Percentiles rank a stretch among this genome's conserved stretches.
These are phyloP conservation scores for Tridacna gigas DNA, from an alignment of 2,888 invertebrate species.

Conservation along the genomic window DNA sequence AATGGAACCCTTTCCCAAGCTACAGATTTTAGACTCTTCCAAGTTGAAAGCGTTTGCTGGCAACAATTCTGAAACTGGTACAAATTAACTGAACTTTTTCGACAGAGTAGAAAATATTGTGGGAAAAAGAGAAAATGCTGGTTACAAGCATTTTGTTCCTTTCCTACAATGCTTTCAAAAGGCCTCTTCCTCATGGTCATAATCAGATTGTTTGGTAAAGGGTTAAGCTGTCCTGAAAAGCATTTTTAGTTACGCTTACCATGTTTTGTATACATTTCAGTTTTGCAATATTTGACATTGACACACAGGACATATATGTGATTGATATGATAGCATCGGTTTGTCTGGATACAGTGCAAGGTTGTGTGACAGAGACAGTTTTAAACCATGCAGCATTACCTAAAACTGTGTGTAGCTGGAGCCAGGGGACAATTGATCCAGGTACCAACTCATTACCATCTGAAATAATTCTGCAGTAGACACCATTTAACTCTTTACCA, in stretches of 20 bases:
- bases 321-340: constrained; percentile 12
- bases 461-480: too few species aligned
- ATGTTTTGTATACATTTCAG: constrained; percentile 9
- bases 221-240: not conserved
- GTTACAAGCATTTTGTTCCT: too few species aligned
- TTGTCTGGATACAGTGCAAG: constrained; percentile 24
- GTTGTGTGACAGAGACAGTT: constrained; percentile 20
- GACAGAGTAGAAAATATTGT: too few species aligned
- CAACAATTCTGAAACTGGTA: too few species aligned
- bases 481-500: too few species aligned
- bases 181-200: too few species aligned
- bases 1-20: too few species aligned
- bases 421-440: not conserved
- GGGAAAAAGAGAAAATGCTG: too few species aligned
- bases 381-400: constrained; percentile 10
- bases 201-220: not conserved
- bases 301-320: constrained; percentile 26
- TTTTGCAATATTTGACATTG: constrained; percentile 25
- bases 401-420: constrained; percentile 14
- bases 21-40: too few species aligned
- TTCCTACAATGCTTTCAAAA: too few species aligned
- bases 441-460: not conserved
- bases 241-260: not conserved
- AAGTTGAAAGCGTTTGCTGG: too few species aligned
- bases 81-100: too few species aligned